A percentile compares a stretch with the other conserved stretches of the same genome.
phyloP scores from a whole-genome alignment of 2,113 vertebrate genomes.

The Pseudorasbora parva region DNA sequence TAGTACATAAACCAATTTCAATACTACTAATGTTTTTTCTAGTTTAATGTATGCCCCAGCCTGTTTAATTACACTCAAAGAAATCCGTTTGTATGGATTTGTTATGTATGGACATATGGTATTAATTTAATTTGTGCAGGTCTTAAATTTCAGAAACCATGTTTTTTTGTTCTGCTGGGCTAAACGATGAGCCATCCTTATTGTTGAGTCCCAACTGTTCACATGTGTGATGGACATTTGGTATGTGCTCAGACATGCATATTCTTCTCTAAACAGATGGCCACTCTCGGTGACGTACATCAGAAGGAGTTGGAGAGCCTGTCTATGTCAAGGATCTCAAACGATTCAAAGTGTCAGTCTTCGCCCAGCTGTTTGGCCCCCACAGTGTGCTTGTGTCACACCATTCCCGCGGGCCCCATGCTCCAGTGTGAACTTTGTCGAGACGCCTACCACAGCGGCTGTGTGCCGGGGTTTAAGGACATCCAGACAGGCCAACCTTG shows the following conservation, averaged over 20 bases:
- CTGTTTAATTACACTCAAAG: too few relatives aligned
- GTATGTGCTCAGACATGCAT: neutral
- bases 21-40: neutral
- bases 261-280: conserved; percentile 79
- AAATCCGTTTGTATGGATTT: too few relatives aligned
- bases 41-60: too few relatives aligned
- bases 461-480: conserved; percentile 69
- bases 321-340: conserved; percentile 81
- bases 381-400: conserved; percentile 89
- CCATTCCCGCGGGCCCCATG: conserved; percentile 86
- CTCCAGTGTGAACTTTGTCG: conserved; percentile 95
- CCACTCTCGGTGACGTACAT: conserved; percentile 87
- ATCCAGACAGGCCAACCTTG: conserved; percentile 78
- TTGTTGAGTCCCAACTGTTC: neutral
- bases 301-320: conserved; percentile 89
- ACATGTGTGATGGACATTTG: neutral
- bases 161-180: too few relatives aligned
- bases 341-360: conserved; percentile 83
- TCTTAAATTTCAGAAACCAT: neutral
- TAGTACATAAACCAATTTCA: neutral
- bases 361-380: conserved; percentile 74
- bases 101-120: neutral
- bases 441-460: conserved; percentile 87
- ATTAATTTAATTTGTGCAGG: neutral
- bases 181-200: neutral